Base-by-base conservation (phyloP, 2,113 vertebrate genomes). In the Syrmaticus mikado region DNA sequence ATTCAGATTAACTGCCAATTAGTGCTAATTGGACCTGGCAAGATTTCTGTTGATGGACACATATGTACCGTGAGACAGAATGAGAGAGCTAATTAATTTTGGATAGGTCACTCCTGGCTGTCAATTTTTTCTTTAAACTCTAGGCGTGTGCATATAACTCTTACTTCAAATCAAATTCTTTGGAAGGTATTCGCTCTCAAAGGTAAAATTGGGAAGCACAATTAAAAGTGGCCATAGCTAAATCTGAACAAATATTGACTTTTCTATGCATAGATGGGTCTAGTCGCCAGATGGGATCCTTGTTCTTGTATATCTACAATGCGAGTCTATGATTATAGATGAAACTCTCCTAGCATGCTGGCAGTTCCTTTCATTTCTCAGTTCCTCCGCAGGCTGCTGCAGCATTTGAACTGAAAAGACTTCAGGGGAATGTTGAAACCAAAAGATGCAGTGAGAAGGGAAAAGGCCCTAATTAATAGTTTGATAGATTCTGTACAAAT, bases 21-120 rank as follows among this genome's bases (percentile, higher is more conserved):
- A 93, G 64, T 46, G 82, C 60, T 75, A 95, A 96, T 38, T 90
- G 85, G 64, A 87, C 19, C 64, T 66, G 58, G 71, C 45, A 87
- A 84, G 14, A n/a, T 79, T 87, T 87, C 75, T 82, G 48, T 85
- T 70, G 45, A 91, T 89, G 67, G 84, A 82, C 78, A 82, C 10
- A 6, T 45, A 71, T 8, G 22, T 76, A 70, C 78, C 4, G 1
- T 62, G 89, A 82, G 71, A 82, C 58, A 62, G 86, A 87, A 82
- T 45, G 13, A 84, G 38, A 90, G 41, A 28, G 66, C 45, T 87
- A 90, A 94, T 91, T 85, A 78, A 78, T 88, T 90, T 88, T 45
- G 88, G 53, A 80, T 52, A 90, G 74, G 81, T 65, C 74, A 94
- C 58, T 92, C n/a, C 58, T 46, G 45, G 40, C 58, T 85, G 81